These are phyloP conservation scores for Sebastes paucispinis DNA, from an alignment of 2,797 vertebrate species.

Conservation along the genomic window DNA sequence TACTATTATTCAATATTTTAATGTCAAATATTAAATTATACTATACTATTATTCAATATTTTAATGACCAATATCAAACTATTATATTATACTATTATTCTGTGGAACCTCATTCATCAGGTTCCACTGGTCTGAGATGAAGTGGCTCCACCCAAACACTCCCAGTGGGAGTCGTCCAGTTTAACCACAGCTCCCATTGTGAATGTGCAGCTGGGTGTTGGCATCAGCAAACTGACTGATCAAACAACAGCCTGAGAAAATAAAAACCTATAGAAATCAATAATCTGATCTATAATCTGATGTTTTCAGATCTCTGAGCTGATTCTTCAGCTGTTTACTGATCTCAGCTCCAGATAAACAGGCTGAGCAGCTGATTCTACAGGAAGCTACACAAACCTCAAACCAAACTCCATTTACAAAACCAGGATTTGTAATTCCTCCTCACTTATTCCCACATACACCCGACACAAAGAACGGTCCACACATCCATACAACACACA, in stretches of 20 bases:
- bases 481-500: too few relatives aligned
- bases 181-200: background rate
- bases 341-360: background rate
- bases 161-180: background rate
- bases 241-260: background rate
- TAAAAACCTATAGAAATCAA: background rate
- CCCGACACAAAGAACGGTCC: background rate
- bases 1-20: too few relatives aligned
- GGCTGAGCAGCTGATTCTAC: background rate
- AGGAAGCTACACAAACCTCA: background rate
- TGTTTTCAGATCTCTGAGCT: background rate
- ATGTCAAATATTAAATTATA: too few relatives aligned
- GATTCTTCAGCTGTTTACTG: background rate
- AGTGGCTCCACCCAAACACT: background rate
- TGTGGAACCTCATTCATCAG: background rate
- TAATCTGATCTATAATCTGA: background rate
- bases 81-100: background rate
- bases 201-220: background rate
- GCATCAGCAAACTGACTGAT: background rate
- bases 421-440: background rate
- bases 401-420: background rate
- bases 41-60: too few relatives aligned
- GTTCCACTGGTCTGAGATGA: too few relatives aligned
- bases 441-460: background rate
- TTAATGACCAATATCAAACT: too few relatives aligned